A percentile compares a stretch with the other conserved stretches of the same genome.
Evolutionary conservation across 2,888 invertebrate genomes (phyloP).

Genomic region (Clostera curtula): DNA sequence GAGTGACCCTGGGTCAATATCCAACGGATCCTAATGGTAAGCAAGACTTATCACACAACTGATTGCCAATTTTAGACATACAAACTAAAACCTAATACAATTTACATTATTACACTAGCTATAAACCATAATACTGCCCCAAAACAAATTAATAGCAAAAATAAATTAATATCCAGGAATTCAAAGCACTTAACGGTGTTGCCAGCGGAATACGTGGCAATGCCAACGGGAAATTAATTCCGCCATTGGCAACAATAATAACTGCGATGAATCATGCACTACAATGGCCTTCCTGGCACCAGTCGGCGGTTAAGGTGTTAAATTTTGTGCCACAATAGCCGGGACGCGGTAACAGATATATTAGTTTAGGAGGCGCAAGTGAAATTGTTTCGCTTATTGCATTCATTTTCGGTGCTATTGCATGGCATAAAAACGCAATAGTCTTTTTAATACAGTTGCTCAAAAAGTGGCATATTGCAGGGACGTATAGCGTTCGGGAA

Average conservation of each 20-base stretch:
- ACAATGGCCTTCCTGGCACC: slow-evolving; percentile 39
- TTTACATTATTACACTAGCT: not conserved
- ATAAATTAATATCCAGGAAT: slow-evolving; percentile 42
- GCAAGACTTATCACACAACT: too few species aligned
- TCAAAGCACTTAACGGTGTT: slow-evolving; percentile 44
- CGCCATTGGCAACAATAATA: slow-evolving; percentile 60
- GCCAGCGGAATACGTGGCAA: slow-evolving; percentile 38
- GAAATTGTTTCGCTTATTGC: too few species aligned
- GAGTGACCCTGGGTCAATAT: too few species aligned
- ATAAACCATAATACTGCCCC: slow-evolving; percentile 24
- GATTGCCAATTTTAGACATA: too few species aligned
- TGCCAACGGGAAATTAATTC: slow-evolving; percentile 60
- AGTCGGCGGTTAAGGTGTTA: slow-evolving; percentile 54
- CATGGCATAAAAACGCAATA: too few species aligned
- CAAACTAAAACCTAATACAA: too few species aligned
- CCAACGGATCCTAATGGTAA: too few species aligned
- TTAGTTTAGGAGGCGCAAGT: slow-evolving; percentile 7
- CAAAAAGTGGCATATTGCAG: too few species aligned
- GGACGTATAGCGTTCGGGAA: too few species aligned
- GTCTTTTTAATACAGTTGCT: too few species aligned
- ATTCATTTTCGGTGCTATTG: too few species aligned
- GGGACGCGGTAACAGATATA: slow-evolving; percentile 37
- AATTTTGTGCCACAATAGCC: slow-evolving; percentile 49
- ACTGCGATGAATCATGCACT: slow-evolving; percentile 57
- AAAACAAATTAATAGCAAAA: slow-evolving; percentile 38